Evolutionary conservation across 2,888 invertebrate species (phyloP), one percentile per base, ranked within the genome.

Genomic region (Rhingia rostrata): DNA sequence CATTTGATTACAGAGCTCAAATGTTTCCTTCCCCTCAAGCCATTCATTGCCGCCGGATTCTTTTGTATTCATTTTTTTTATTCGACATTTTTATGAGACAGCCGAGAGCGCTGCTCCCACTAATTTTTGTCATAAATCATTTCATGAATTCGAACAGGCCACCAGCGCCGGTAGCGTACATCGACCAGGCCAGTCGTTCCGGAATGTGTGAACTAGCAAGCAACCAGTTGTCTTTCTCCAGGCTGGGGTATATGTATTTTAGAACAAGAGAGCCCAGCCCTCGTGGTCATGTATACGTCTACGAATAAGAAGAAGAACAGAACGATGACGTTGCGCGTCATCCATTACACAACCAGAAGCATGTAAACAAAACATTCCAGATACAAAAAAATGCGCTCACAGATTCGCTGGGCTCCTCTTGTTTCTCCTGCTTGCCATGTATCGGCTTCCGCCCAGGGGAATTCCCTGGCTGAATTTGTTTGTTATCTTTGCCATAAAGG

Each of bases 61-160:
- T 4, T 30, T 30, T 30, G 7, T 35, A 49, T 30, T 22, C 37
- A 30, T 35, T 4, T 6, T 12, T 53, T 61, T 73, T 73, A 73
- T 73, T 54, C 35, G 72, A 73, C 72, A 14, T 37, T 82, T 86
- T 86, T 86, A 86, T 83, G 82, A 83, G 86, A 41, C 37, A 37
- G 6, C 32, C 10, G 10, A 5, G n/a, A n/a, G n/a, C 51, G 9
- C 3, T 3, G 6, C 7, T 51, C 14, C 80, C 78, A 79, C 75
- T 81, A 84, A 84, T 78, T 86, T 85, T 75, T 54, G 86, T 79
- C 86, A 86, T 86, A 86, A 86, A 86, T 86, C 86, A 86, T 84
- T 86, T 86, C 86, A 74, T 64, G 86, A 81, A 86, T 72, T 82
- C 58, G 61, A 86, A 69, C 86, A 86, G 86, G 86, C 66, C 30